Evolutionary conservation across 2,113 vertebrate species (phyloP).

Genomic region (Xiphophorus maculatus): DNA sequence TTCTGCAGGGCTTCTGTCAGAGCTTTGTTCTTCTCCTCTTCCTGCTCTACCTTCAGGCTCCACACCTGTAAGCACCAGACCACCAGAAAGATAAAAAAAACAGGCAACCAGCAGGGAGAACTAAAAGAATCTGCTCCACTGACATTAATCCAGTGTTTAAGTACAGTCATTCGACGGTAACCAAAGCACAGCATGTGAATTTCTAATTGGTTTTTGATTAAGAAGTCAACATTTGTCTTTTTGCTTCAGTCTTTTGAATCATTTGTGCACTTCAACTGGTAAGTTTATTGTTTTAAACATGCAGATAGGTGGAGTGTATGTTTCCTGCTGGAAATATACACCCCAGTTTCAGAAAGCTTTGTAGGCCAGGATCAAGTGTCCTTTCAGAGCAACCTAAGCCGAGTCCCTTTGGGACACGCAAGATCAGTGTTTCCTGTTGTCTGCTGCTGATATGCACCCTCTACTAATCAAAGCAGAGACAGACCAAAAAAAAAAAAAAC

Average conservation of each 20-base stretch:
- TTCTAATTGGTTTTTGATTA: conserved; percentile 12
- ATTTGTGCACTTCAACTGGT: conserved; percentile 5
- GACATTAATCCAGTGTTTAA: background rate
- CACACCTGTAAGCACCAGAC: conserved; percentile 83
- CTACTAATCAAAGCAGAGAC: conserved; percentile 9
- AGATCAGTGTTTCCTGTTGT: conserved; percentile 60
- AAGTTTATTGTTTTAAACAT: conserved; percentile 52
- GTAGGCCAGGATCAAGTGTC: conserved; percentile 64
- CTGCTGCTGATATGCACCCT: conserved; percentile 4
- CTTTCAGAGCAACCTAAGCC: conserved; percentile 68
- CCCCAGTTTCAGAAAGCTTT: conserved; percentile 53
- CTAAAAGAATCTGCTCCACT: background rate
- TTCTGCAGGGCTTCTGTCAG: conserved; percentile 91
- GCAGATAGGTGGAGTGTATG: conserved; percentile 59
- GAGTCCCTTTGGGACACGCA: conserved; percentile 39
- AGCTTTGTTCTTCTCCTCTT: conserved; percentile 93
- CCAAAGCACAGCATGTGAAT: background rate
- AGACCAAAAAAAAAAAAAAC: background rate
- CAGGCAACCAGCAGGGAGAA: background rate
- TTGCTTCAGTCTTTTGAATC: background rate
- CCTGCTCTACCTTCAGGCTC: conserved; percentile 91
- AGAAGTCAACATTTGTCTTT: conserved; percentile 18
- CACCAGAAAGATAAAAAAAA: background rate
- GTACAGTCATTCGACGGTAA: background rate
- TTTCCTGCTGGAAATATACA: conserved; percentile 69